A percentile compares a stretch with the other conserved stretches of the same genome.
These are phyloP conservation scores for Trachymyrmex cornetzi DNA, from an alignment of 1,140 invertebrate genomes.

Conservation along the genomic window DNA sequence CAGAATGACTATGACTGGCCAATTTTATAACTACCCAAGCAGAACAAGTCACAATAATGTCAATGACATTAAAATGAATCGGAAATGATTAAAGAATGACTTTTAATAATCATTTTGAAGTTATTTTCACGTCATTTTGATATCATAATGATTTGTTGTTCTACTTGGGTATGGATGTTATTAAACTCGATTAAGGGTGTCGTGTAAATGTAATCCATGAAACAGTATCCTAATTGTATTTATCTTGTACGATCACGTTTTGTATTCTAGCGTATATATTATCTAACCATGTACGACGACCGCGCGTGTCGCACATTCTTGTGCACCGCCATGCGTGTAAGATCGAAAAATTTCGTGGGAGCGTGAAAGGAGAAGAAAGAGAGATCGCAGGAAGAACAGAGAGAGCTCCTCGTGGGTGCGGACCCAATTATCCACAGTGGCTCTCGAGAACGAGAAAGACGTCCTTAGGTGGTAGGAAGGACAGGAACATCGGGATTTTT, in stretches of 20 bases:
- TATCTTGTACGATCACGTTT: slow-evolving; percentile 6
- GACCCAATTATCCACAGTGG: slow-evolving; percentile 75
- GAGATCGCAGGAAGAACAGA: slow-evolving; percentile 16
- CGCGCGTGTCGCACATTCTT: slow-evolving; percentile 11
- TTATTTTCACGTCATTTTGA: too few species aligned
- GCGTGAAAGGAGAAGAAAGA: slow-evolving; percentile 6
- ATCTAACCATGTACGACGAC: neutral
- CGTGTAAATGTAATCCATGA: neutral
- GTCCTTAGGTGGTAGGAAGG: slow-evolving; percentile 66
- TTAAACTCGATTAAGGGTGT: too few species aligned
- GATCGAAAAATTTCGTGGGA: slow-evolving; percentile 39
- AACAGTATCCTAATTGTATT: neutral
- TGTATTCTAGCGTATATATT: neutral
- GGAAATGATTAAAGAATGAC: too few species aligned
- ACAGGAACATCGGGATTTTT: slow-evolving; percentile 55
- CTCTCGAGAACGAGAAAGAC: slow-evolving; percentile 68
- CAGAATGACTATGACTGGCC: too few species aligned
- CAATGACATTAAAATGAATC: too few species aligned
- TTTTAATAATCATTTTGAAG: too few species aligned
- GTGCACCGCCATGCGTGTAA: slow-evolving; percentile 1
- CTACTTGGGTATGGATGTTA: too few species aligned
- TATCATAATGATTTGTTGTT: too few species aligned
- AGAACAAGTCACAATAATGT: too few species aligned
- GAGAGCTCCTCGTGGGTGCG: slow-evolving; percentile 65
- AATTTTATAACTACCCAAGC: too few species aligned